A percentile compares a stretch with the other conserved stretches of the same genome.
These are phyloP conservation scores for Amblyornis subalaris DNA, from an alignment of 2,113 vertebrate genomes.

Conservation along the genomic window DNA sequence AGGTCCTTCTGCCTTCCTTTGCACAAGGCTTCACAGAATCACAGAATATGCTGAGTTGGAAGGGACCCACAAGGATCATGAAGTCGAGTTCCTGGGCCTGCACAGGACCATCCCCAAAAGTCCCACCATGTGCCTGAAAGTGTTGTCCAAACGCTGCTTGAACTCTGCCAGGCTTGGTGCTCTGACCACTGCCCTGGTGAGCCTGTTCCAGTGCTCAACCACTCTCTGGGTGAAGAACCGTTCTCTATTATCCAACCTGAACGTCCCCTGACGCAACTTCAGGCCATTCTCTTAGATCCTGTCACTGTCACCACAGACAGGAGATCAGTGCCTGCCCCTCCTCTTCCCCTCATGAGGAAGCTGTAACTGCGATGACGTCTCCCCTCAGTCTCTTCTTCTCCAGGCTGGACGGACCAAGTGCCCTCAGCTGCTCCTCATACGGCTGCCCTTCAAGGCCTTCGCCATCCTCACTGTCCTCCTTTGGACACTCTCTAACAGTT, in stretches of 20 bases:
- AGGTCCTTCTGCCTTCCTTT: background rate
- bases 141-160: background rate
- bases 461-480: background rate
- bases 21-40: background rate
- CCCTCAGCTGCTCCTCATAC: background rate
- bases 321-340: background rate
- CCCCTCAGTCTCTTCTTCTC: background rate
- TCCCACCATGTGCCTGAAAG: background rate
- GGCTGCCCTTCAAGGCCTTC: background rate
- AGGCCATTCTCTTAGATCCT: background rate
- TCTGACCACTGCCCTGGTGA: background rate
- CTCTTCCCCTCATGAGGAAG: rapidly evolving
- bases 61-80: background rate
- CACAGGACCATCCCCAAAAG: too few relatives aligned
- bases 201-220: background rate
- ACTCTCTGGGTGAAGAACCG: background rate
- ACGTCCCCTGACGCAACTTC: background rate
- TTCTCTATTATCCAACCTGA: background rate
- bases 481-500: background rate
- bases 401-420: background rate
- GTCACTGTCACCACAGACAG: background rate
- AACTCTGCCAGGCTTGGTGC: background rate
- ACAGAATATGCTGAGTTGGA: background rate
- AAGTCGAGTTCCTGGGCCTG: background rate
- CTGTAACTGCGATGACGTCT: rapidly evolving